Conservation (phyloP, 2,113 vertebrate species). For the Sus scrofa region DNA sequence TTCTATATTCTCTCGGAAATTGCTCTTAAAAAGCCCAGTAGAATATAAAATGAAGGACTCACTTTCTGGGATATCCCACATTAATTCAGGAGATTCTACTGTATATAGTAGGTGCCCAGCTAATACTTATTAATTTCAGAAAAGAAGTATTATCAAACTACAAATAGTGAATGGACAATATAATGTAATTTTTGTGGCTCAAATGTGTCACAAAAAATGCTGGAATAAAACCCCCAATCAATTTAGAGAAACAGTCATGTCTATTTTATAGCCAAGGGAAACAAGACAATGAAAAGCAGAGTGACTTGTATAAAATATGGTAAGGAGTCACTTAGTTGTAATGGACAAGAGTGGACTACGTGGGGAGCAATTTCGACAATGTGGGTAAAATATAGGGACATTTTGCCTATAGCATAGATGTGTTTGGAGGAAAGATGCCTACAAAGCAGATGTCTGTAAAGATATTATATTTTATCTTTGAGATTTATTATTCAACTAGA, state of each 20-base stretch:
- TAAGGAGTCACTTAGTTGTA: not conserved
- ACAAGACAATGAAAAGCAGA: not conserved
- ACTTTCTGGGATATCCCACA: not conserved
- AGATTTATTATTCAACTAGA: not conserved
- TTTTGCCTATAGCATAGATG: not conserved
- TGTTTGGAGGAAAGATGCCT: not conserved
- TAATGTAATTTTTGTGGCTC: not conserved
- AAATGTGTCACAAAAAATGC: not conserved
- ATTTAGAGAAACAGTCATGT: not conserved
- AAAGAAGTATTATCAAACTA: not conserved
- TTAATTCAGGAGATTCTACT: not conserved
- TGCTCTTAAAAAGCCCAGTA: not conserved
- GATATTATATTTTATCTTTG: not conserved
- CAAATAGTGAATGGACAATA: not conserved
- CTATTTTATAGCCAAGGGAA: not conserved
- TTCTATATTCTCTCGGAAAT: not conserved
- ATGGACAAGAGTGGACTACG: not conserved
- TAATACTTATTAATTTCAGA: not conserved
- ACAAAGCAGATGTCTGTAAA: not conserved
- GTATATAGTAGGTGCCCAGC: not conserved
- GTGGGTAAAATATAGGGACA: not conserved
- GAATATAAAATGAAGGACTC: not conserved
- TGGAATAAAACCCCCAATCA: not conserved
- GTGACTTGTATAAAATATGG: not conserved
- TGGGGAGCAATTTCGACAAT: not conserved